Conservation (phyloP, 2,888 invertebrate genomes). For the Shargacucullia verbasci region DNA sequence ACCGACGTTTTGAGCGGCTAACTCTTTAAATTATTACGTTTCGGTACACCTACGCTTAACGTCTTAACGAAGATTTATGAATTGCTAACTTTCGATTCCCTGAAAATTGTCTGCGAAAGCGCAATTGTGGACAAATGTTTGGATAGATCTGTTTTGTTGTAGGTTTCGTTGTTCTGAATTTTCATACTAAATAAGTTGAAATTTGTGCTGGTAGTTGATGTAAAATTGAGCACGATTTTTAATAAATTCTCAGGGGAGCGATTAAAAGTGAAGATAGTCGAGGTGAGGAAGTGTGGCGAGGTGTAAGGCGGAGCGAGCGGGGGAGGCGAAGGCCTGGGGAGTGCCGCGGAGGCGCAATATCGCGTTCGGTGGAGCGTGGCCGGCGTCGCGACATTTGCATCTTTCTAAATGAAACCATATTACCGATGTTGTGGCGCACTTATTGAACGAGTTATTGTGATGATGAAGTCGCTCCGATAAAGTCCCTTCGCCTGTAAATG, state of each 20-base stretch:
- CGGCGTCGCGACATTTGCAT: slow-evolving; percentile 80
- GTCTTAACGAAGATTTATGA: slow-evolving; percentile 70
- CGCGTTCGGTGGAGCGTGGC: slow-evolving; percentile 73
- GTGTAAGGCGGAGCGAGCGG: slow-evolving; percentile 35
- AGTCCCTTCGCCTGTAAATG: slow-evolving; percentile 42
- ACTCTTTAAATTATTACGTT: slow-evolving; percentile 82
- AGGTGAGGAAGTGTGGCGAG: slow-evolving; percentile 65
- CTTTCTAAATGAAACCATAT: slow-evolving; percentile 66
- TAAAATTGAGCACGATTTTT: slow-evolving; percentile 73
- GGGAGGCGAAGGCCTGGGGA: slow-evolving; percentile 41
- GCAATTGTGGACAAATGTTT: slow-evolving; percentile 36
- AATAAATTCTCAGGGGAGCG: slow-evolving; percentile 77
- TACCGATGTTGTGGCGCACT: slow-evolving; percentile 75
- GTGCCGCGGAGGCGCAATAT: slow-evolving; percentile 75
- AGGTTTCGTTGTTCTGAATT: slow-evolving; percentile 14
- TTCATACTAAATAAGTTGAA: slow-evolving; percentile 24
- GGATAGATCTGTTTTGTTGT: slow-evolving; percentile 40
- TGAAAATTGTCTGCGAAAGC: slow-evolving; percentile 30
- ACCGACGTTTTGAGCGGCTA: slow-evolving; percentile 72
- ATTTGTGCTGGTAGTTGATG: slow-evolving; percentile 49
- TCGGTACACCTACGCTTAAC: slow-evolving; percentile 69
- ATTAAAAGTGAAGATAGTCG: slow-evolving; percentile 80
- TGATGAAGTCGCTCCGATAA: slow-evolving; percentile 54
- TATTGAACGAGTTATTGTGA: slow-evolving; percentile 72
- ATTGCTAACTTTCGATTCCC: slow-evolving; percentile 46